A percentile compares a stretch with the other conserved stretches of the same genome.
Conservation (phyloP, 2,888 invertebrate species). For the Mesorhabditis belari region DNA sequence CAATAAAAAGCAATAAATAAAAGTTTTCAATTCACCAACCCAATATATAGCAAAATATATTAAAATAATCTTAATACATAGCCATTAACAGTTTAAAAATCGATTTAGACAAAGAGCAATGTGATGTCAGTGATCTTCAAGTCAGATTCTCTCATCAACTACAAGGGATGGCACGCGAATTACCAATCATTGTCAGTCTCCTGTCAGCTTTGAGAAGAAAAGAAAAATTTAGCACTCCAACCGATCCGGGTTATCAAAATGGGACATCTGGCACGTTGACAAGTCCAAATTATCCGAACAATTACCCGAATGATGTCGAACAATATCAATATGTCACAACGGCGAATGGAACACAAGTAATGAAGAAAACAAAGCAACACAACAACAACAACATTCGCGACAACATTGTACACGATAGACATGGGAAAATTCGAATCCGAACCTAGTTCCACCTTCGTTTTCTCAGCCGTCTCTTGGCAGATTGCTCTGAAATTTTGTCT, state of each 20-base stretch:
- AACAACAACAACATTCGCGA: no score
- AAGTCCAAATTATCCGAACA: neutral
- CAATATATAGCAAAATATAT: no score
- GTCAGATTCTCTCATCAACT: neutral
- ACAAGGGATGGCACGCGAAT: neutral
- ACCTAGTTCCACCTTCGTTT: no score
- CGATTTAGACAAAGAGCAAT: no score
- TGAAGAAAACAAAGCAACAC: no score
- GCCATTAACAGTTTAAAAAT: no score
- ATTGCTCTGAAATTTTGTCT: no score
- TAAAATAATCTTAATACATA: no score
- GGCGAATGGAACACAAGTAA: neutral
- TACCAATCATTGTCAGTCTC: neutral
- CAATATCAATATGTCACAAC: neutral
- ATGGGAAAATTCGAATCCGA: no score
- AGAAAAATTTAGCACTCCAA: neutral
- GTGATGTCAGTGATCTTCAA: neutral
- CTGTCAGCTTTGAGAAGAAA: neutral
- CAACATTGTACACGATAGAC: neutral
- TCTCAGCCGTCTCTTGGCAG: no score
- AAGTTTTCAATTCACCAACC: no score
- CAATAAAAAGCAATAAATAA: no score
- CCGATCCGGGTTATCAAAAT: neutral
- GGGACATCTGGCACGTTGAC: neutral
- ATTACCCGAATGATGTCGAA: neutral